Evolutionary conservation across 2,888 invertebrate species (phyloP), one percentile per base, ranked within the genome.

Genomic region (Spodoptera picta): DNA sequence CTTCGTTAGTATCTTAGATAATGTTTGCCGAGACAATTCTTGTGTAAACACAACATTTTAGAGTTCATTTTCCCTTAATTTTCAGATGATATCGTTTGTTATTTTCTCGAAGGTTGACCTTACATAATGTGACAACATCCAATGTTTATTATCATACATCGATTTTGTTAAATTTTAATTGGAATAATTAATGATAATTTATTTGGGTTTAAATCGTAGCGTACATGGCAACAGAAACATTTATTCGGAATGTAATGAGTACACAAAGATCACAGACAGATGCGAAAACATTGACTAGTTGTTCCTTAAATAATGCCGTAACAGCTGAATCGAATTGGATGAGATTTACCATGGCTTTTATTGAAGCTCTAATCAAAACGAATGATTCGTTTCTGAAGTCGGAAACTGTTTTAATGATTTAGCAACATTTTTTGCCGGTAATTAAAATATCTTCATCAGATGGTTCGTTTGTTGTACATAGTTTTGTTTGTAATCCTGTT

Each of bases 21-120:
- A 69, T 64, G 65, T 73, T 71, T 67, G 73, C 58, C 47, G 65
- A 73, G 61, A 67, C 64, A 57, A 75, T 67, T 74, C 60, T 61
- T 60, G 56, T 75, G 74, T 79, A 74, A 77, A 76, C 73, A 80
- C 52, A 67, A 50, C 60, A 68, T 24, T 12, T 49, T 41, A 59
- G 43, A 19, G 36, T 53, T 58, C 46, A 45, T 65, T 62, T 55
- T 31, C 48, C 42, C 44, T 51, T n/a, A 24, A 12, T 51, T n/a
- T 50, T 47, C 0, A 4, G 50, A 23, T 56, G 50, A 49, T 53
- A 62, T 44, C 56, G 58, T 63, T 60, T 58, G 60, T 63, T 48
- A n/a, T 72, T 58, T 56, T 55, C 27, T 53, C 57, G 44, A 60
- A 56, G 48, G 50, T 49, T 60, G 60, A 62, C 55, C 53, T 66